Evolutionary conservation across 2,797 vertebrate species (phyloP).

Genomic region (Notolabrus celidotus): DNA sequence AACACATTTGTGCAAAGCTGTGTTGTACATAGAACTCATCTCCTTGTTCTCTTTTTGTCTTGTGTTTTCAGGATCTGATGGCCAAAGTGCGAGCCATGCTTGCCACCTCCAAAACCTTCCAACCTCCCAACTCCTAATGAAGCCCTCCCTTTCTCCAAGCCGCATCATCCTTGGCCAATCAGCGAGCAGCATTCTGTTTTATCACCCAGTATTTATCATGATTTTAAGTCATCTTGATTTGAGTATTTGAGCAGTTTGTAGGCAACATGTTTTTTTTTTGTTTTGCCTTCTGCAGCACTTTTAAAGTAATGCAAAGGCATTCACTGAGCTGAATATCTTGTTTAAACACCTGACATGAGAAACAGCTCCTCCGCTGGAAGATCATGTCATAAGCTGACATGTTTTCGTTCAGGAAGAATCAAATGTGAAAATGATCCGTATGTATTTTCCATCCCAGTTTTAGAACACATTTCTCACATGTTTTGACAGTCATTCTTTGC

Average conservation of each 20-base stretch:
- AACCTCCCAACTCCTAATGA: slow-evolving; percentile 90
- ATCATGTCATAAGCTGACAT: slow-evolving; percentile 1
- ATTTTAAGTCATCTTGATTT: slow-evolving; percentile 18
- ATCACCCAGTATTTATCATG: slow-evolving; percentile 7
- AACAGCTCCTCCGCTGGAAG: slow-evolving; percentile 12
- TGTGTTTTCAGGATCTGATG: slow-evolving; percentile 92
- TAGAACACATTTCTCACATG: slow-evolving; percentile 41
- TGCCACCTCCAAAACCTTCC: slow-evolving; percentile 94
- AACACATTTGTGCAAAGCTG: background rate
- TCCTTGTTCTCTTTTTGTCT: slow-evolving; percentile 3
- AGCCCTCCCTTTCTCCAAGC: slow-evolving; percentile 12
- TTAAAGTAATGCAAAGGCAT: slow-evolving; percentile 22
- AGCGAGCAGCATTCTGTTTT: slow-evolving; percentile 12
- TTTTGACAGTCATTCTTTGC: slow-evolving; percentile 62
- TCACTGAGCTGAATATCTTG: slow-evolving; percentile 6
- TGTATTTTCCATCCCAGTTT: slow-evolving; percentile 46
- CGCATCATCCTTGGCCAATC: slow-evolving; percentile 36
- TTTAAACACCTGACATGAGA: slow-evolving; percentile 33
- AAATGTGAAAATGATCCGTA: slow-evolving; percentile 43
- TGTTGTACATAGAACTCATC: background rate
- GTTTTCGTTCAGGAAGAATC: slow-evolving; percentile 41
- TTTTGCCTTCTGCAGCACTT: slow-evolving; percentile 3
- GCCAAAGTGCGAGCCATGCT: slow-evolving; percentile 99
- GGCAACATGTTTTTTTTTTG: no score
- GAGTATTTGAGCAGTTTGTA: background rate